Evolutionary conservation across 2,797 vertebrate species (phyloP).

Genomic region (Argya squamiceps): DNA sequence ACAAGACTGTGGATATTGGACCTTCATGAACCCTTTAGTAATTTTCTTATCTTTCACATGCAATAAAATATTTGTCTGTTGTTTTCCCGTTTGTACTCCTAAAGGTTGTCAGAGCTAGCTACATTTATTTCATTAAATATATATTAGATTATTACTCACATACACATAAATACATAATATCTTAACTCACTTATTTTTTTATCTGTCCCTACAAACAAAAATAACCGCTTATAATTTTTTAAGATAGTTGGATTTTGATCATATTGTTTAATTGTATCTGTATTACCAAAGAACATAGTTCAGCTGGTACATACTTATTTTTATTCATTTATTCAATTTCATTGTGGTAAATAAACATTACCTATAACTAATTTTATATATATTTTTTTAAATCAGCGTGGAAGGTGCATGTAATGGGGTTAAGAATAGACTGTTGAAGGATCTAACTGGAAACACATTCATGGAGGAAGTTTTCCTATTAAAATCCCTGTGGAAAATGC

Average conservation of each 20-base stretch:
- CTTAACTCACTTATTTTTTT: not conserved
- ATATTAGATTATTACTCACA: not conserved
- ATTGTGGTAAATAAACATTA: not conserved
- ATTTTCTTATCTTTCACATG: not conserved
- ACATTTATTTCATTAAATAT: not conserved
- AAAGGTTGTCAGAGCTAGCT: not conserved
- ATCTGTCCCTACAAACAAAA: not conserved
- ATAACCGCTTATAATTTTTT: not conserved
- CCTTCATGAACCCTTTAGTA: not conserved
- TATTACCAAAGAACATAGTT: not conserved
- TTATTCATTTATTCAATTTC: not conserved
- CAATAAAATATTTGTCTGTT: not conserved
- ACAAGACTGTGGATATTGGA: not conserved
- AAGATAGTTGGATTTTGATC: not conserved
- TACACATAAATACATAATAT: not conserved
- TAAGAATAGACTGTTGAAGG: not conserved
- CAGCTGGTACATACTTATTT: not conserved
- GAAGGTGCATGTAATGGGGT: not conserved
- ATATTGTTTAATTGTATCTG: not conserved
- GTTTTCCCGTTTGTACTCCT: not conserved
- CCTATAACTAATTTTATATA: not conserved
- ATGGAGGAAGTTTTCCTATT: not conserved
- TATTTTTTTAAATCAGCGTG: not conserved
- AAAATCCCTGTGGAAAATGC: not conserved
- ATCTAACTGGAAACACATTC: not conserved